A percentile compares a stretch with the other conserved stretches of the same genome.
Conservation (phyloP, 2,888 invertebrate genomes). For the Druceiella hillmani region DNA sequence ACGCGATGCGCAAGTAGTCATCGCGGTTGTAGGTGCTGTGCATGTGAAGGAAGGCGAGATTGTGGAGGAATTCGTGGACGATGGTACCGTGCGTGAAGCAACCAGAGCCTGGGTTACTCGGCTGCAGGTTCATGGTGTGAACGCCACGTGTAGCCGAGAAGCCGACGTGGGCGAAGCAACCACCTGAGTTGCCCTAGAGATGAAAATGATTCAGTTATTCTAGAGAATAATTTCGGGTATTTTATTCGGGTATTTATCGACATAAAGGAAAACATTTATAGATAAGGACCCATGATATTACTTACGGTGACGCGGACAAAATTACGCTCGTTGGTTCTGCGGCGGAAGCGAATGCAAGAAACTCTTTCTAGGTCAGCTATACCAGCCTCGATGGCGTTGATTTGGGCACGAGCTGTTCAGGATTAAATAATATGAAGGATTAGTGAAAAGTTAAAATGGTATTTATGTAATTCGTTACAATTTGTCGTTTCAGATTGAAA, state of each 20-base stretch:
- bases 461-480: too few species aligned
- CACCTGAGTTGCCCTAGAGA: constrained; percentile 32
- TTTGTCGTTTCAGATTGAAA: too few species aligned
- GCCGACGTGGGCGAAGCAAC: constrained; percentile 44
- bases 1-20: not conserved
- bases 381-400: constrained; percentile 36
- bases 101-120: constrained; percentile 41
- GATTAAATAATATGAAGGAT: too few species aligned
- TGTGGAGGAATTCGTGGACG: constrained; percentile 9
- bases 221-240: too few species aligned
- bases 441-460: too few species aligned
- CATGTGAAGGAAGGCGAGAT: constrained; percentile 8
- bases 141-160: constrained; percentile 36
- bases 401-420: too few species aligned
- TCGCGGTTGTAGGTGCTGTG: constrained; percentile 9
- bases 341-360: constrained; percentile 40
- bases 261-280: too few species aligned
- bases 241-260: too few species aligned
- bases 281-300: too few species aligned
- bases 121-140: constrained; percentile 50
- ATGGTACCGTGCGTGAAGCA: constrained; percentile 52
- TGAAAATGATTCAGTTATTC: too few species aligned
- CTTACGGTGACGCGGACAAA: constrained; percentile 40
- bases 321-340: constrained; percentile 32
- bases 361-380: constrained; percentile 37